Percentiles rank a stretch among this genome's conserved stretches.
Evolutionary conservation across 2,888 invertebrate genomes (phyloP).

Genomic region (Protonemura montana): DNA sequence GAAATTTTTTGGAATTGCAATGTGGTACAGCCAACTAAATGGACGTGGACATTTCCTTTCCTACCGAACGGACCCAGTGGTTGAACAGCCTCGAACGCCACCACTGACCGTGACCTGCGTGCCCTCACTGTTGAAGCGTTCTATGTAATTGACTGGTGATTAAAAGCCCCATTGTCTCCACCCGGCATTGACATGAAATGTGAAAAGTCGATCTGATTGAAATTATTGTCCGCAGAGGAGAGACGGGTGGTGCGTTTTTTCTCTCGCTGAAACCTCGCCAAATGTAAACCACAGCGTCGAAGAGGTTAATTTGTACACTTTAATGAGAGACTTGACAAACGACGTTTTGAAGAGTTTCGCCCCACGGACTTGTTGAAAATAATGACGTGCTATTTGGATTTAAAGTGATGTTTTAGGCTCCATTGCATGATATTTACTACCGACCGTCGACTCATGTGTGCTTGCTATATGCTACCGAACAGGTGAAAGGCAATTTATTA

Average conservation of each 20-base stretch:
- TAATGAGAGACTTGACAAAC: conserved; percentile 41
- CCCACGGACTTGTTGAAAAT: conserved; percentile 27
- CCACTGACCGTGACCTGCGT: not conserved
- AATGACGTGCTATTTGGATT: conserved; percentile 34
- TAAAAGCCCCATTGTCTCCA: not conserved
- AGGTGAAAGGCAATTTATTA: conserved; percentile 24
- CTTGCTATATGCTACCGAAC: not conserved
- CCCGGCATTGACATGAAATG: not conserved
- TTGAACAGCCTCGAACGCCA: not conserved
- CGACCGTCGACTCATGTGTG: not conserved
- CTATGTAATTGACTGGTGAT: not conserved
- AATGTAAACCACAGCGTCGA: not conserved
- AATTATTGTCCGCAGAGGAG: not conserved
- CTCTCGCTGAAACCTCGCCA: not conserved
- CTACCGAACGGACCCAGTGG: no score
- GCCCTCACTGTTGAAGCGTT: not conserved
- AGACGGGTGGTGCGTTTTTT: not conserved
- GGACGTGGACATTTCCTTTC: no score
- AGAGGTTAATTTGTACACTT: conserved; percentile 39
- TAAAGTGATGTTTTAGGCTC: conserved; percentile 38
- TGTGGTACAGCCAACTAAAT: no score
- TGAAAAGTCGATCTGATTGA: not conserved
- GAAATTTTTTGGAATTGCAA: no score
- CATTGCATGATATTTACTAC: conserved; percentile 34
- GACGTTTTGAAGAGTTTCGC: not conserved